phyloP scores from a whole-genome alignment of 2,113 vertebrate species.

The Pungitius pungitius region DNA sequence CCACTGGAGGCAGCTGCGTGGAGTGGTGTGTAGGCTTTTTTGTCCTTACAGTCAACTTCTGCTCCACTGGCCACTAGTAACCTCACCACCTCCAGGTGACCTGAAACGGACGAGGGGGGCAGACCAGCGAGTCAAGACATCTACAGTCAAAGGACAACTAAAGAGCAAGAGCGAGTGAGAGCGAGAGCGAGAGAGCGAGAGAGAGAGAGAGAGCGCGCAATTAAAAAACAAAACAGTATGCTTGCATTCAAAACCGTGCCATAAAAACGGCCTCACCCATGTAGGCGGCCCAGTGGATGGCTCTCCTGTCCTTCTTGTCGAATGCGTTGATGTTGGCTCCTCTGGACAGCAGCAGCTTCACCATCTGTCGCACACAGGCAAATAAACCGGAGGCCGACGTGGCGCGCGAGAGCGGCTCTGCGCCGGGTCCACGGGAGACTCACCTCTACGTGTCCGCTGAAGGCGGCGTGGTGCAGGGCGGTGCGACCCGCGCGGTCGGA shows the following conservation, averaged over 20 bases:
- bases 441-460: conserved; percentile 95
- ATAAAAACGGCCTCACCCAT: conserved; percentile 86
- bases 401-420: neutral
- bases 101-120: conserved; percentile 66
- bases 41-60: conserved; percentile 97
- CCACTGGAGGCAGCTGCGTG: conserved; percentile 96
- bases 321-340: conserved; percentile 98
- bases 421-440: neutral
- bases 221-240: neutral
- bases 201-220: neutral
- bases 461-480: conserved; percentile 94
- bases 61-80: conserved; percentile 91
- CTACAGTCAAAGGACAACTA: neutral
- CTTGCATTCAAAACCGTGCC: neutral
- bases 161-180: neutral
- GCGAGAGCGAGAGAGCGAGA: neutral
- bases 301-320: conserved; percentile 97
- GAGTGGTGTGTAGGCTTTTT: conserved; percentile 94
- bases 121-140: neutral
- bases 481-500: conserved; percentile 95
- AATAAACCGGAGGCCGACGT: neutral
- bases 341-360: conserved; percentile 94
- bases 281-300: conserved; percentile 97
- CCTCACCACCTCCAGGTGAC: conserved; percentile 96
- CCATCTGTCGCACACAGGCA: conserved; percentile 84